These are phyloP conservation scores for Spodoptera picta DNA, from an alignment of 2,888 invertebrate genomes.

Conservation along the genomic window DNA sequence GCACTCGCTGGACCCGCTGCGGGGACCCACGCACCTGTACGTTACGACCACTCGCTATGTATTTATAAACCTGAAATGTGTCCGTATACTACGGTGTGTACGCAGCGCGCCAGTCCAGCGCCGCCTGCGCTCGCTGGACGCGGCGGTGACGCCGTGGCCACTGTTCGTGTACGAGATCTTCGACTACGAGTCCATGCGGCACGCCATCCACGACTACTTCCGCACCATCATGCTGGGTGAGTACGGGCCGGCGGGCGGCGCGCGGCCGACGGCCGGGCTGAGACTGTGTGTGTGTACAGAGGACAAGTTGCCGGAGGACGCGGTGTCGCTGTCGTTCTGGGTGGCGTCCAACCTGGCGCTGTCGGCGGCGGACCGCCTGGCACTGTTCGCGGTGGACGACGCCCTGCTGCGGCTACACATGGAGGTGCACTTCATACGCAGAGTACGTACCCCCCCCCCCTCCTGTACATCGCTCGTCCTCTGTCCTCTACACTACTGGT, in stretches of 20 bases:
- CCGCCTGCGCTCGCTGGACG: slow-evolving; percentile 71
- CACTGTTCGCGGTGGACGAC: slow-evolving; percentile 77
- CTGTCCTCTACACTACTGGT: neutral
- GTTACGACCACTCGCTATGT: neutral
- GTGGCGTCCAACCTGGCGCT: slow-evolving; percentile 82
- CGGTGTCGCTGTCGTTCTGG: slow-evolving; percentile 85
- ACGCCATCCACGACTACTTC: slow-evolving; percentile 69
- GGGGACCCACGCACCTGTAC: slow-evolving; percentile 15
- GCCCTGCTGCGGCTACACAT: slow-evolving; percentile 80
- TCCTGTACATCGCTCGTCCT: neutral
- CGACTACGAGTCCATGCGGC: slow-evolving; percentile 75
- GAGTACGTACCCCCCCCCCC: slow-evolving; percentile 53
- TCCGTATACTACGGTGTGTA: neutral
- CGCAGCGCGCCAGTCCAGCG: slow-evolving; percentile 30
- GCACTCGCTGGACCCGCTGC: slow-evolving; percentile 59
- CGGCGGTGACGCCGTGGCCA: slow-evolving; percentile 81
- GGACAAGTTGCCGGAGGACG: slow-evolving; percentile 68
- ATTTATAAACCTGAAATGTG: too few relatives aligned
- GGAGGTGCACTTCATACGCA: slow-evolving; percentile 70
- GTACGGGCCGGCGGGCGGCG: slow-evolving; percentile 4
- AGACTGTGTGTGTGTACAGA: slow-evolving; percentile 43
- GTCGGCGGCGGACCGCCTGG: slow-evolving; percentile 73
- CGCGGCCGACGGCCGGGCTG: too few relatives aligned
- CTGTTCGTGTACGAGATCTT: slow-evolving; percentile 80
- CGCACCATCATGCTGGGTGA: slow-evolving; percentile 64